phyloP scores from a whole-genome alignment of 2,888 invertebrate genomes.

The Microplitis manilae region DNA sequence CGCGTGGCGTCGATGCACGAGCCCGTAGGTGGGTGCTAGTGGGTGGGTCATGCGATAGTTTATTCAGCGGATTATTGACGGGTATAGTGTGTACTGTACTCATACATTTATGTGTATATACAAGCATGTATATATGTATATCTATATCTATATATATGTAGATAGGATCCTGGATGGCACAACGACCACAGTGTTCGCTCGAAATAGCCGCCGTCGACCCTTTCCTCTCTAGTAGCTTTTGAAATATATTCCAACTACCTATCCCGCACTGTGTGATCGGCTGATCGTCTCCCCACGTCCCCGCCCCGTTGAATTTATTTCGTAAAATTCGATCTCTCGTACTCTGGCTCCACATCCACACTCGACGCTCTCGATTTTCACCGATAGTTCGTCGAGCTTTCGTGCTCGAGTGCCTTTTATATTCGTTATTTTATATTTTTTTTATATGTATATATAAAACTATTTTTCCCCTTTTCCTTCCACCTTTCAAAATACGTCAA shows the following conservation, averaged over 20 bases:
- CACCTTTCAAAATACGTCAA: conserved; percentile 13
- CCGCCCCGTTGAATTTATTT: conserved; percentile 53
- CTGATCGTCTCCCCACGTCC: neutral
- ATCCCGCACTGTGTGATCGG: neutral
- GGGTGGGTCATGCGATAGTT: conserved; percentile 68
- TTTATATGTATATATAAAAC: neutral
- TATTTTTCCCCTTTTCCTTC: conserved; percentile 10
- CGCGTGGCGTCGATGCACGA: conserved; percentile 41
- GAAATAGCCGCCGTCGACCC: conserved; percentile 68
- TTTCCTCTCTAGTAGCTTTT: conserved; percentile 55
- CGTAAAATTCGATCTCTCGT: conserved; percentile 53
- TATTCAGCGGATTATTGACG: conserved; percentile 72
- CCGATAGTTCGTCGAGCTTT: conserved; percentile 5
- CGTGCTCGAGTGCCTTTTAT: conserved; percentile 22
- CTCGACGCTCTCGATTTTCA: conserved; percentile 25
- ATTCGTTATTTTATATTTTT: neutral
- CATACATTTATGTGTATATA: conserved; percentile 13
- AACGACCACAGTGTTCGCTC: conserved; percentile 53
- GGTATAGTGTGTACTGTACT: conserved; percentile 57
- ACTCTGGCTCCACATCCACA: conserved; percentile 3
- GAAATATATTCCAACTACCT: conserved; percentile 49
- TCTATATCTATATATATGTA: no score
- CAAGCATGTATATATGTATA: conserved; percentile 51
- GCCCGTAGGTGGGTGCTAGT: conserved; percentile 60
- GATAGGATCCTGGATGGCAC: conserved; percentile 39